A percentile compares a stretch with the other conserved stretches of the same genome.
Evolutionary conservation across 2,797 vertebrate species (phyloP).

Genomic region (Diglossa cyanea): DNA sequence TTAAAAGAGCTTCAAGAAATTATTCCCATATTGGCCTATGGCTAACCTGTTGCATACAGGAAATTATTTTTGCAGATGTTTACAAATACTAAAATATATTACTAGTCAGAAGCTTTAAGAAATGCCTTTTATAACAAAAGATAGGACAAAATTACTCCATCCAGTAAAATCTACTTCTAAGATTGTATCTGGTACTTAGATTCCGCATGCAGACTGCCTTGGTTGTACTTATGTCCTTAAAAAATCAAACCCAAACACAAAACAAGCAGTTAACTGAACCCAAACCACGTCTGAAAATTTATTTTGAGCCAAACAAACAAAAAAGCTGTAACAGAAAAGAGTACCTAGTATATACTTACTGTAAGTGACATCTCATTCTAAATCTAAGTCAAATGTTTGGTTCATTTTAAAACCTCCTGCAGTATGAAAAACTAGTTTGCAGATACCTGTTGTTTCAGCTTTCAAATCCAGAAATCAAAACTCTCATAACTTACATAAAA

Average conservation of each 20-base stretch:
- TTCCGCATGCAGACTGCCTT: background rate
- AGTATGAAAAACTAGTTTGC: background rate
- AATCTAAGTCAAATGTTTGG: background rate
- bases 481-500: background rate
- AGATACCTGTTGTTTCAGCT: background rate
- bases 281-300: background rate
- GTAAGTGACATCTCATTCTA: background rate
- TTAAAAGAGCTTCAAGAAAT: background rate
- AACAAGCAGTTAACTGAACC: conserved; percentile 12
- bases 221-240: background rate
- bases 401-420: background rate
- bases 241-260: background rate
- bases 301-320: conserved; percentile 17
- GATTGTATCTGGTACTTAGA: background rate
- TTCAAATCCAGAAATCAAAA: background rate
- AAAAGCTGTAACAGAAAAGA: background rate
- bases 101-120: background rate
- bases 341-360: background rate
- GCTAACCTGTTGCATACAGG: background rate
- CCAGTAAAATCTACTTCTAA: background rate
- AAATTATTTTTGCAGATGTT: background rate
- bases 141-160: background rate
- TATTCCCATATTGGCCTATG: background rate
- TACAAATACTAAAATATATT: background rate
- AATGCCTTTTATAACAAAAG: background rate